phyloP scores from a whole-genome alignment of 2,113 vertebrate species.

The Phaethornis superciliosus region DNA sequence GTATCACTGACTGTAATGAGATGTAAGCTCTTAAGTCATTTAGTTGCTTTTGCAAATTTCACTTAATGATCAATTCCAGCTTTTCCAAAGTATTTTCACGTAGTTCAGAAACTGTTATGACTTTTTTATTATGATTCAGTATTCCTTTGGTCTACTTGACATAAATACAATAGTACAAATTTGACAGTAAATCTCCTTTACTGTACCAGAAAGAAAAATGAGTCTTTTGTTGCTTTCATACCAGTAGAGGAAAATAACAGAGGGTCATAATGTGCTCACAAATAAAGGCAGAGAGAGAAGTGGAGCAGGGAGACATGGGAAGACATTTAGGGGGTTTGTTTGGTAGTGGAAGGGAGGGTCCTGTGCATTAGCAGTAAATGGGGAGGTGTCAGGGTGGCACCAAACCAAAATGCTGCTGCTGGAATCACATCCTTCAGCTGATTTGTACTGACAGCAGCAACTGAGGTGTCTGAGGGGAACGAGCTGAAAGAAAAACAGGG shows the following conservation, averaged over 20 bases:
- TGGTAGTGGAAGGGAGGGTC: not conserved
- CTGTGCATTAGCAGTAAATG: not conserved
- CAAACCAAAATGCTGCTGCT: not conserved
- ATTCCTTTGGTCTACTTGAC: conserved; percentile 2
- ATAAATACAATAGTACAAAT: not conserved
- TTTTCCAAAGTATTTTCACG: not conserved
- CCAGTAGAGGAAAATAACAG: not conserved
- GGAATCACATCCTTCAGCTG: not conserved
- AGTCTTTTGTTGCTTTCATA: not conserved
- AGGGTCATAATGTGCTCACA: not conserved
- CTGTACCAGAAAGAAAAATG: not conserved
- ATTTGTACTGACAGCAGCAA: not conserved
- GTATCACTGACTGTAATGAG: not conserved
- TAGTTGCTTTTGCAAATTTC: not conserved
- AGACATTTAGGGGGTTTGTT: not conserved
- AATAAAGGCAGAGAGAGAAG: not conserved
- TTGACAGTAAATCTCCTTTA: not conserved
- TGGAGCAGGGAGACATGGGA: not conserved
- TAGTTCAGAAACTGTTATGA: not conserved
- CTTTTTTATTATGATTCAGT: not conserved
- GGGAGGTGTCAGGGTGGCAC: not conserved
- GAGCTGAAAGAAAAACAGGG: not conserved
- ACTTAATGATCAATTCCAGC: not conserved
- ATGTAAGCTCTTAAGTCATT: not conserved
- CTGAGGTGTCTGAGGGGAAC: not conserved